Evolutionary conservation across 2,888 invertebrate genomes (phyloP), one percentile per base, ranked within the genome.

Genomic region (Cinara cedri): DNA sequence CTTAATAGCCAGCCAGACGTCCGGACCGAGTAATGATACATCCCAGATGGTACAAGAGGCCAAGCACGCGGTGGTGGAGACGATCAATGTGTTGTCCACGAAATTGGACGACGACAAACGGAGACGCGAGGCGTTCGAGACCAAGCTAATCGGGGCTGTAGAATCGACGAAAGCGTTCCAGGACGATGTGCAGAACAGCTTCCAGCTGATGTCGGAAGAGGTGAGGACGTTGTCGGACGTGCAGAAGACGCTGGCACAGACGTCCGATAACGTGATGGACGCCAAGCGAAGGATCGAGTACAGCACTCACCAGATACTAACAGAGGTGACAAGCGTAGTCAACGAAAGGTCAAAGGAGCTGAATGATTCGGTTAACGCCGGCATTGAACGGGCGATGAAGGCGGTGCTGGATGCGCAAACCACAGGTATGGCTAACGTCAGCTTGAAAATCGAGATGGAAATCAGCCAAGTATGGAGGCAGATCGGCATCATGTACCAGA

Each of bases 401-500:
- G 88, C 90, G 1, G 90, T 96, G 81, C 87, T 92, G 82, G 90
- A 88, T 82, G 92, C 91, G 84, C 94, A 95, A 84, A 89, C 90
- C 55, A 89, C 89, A 2, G 90, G 91, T 0, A 86, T 93, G 80
- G 89, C 89, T 8, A 94, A 94, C 86, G 86, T 95, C 72, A 94
- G 92, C 71, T 87, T 89, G 0, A 91, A 92, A 84, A 90, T 95
- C 84, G 94, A 94, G 83, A 88, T 90, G 16, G 94, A 94, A 85
- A 91, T 95, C 85, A 90, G 91, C 82, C 92, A 93, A 85, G 94
- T 96, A 19, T 95, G 95, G 95, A 88, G 94, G 26, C 95, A 95
- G 86, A 95, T 96, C 83, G 94, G 94, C 8, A 91, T 93, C 80
- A 93, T 96, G 93, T 91, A 93, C 85, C 91, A 91, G 84, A 93